phyloP scores from a whole-genome alignment of 2,797 vertebrate species.

The Pseudochirops cupreus region DNA sequence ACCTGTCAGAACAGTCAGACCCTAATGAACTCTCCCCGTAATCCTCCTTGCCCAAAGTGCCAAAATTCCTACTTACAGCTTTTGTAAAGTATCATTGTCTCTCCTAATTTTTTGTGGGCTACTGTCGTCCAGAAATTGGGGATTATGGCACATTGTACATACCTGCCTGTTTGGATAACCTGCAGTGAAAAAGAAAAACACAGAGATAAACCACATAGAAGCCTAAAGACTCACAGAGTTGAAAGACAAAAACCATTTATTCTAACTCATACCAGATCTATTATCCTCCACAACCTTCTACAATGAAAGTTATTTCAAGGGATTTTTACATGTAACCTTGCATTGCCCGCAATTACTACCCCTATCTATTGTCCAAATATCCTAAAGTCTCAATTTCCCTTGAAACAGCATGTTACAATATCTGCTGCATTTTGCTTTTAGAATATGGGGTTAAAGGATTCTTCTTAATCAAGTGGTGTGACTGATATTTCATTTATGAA shows the following conservation, averaged over 20 bases:
- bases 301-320: not conserved
- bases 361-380: not conserved
- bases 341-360: not conserved
- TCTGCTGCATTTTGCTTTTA: conserved; percentile 7
- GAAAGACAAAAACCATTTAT: not conserved
- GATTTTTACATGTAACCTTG: not conserved
- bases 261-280: not conserved
- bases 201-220: not conserved
- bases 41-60: not conserved
- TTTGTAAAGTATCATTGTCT: not conserved
- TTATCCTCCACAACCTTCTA: not conserved
- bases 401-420: not conserved
- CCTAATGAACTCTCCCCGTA: not conserved
- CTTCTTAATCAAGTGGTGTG: conserved; percentile 19
- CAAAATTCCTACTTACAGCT: not conserved
- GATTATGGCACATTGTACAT: not conserved
- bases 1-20: not conserved
- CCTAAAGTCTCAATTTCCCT: conserved; percentile 2
- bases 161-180: not conserved
- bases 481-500: conserved; percentile 45
- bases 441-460: not conserved
- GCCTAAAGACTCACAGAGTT: not conserved
- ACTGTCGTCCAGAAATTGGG: not conserved
- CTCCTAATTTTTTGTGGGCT: not conserved
- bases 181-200: not conserved